A percentile compares a stretch with the other conserved stretches of the same genome.
phyloP scores from a whole-genome alignment of 2,113 vertebrate genomes.

The Engystomops pustulosus region DNA sequence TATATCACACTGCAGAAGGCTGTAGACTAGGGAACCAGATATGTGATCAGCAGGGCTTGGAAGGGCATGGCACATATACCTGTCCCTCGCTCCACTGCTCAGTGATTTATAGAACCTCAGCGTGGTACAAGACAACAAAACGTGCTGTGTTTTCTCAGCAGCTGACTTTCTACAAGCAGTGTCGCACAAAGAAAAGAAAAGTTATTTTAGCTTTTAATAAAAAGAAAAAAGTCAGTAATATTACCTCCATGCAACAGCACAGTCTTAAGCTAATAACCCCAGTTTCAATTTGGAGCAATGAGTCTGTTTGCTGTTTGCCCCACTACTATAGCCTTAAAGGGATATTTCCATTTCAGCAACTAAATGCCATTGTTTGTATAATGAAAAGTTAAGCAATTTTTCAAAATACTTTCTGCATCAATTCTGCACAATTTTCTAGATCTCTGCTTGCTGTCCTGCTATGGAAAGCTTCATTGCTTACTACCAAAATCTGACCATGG shows the following conservation, averaged over 20 bases:
- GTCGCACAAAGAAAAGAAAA: background rate
- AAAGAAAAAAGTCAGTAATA: background rate
- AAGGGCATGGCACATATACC: background rate
- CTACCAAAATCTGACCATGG: too few species aligned
- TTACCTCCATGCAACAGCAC: background rate
- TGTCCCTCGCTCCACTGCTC: slow-evolving; percentile 22
- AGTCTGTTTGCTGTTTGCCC: too few species aligned
- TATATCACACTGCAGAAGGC: background rate
- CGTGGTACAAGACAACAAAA: slow-evolving; percentile 18
- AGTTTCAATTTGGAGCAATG: too few species aligned
- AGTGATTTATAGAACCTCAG: slow-evolving; percentile 23
- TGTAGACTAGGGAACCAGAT: background rate
- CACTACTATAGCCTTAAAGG: too few species aligned
- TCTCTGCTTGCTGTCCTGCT: too few species aligned
- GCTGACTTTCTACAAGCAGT: background rate
- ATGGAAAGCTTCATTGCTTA: too few species aligned
- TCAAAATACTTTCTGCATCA: too few species aligned
- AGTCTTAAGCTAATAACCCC: too few species aligned
- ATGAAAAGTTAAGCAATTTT: too few species aligned
- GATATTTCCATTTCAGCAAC: too few species aligned
- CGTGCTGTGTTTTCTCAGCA: background rate
- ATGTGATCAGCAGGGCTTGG: background rate
- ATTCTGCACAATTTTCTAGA: too few species aligned
- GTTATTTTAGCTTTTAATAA: background rate
- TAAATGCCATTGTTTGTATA: too few species aligned